These are phyloP conservation scores for Montipora foliosa DNA, from an alignment of 64 coral and sea anemone genomes.

Conservation along the genomic window DNA sequence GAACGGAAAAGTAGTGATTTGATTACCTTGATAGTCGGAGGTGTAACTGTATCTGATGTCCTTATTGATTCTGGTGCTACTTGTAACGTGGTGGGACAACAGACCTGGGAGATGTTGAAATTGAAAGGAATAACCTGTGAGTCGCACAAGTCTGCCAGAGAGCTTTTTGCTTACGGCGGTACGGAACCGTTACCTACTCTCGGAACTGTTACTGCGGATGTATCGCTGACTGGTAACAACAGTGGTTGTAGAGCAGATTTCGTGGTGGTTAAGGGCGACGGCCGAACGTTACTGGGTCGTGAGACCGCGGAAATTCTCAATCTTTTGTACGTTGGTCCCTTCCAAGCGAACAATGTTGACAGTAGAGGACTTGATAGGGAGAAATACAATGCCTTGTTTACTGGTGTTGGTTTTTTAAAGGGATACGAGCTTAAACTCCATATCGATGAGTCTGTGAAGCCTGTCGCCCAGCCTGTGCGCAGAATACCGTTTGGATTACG, in stretches of 20 bases:
- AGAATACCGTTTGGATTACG: too few species aligned
- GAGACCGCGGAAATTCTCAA: not conserved
- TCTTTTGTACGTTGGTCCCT: not conserved
- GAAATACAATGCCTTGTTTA: conserved; percentile 50
- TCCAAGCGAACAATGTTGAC: not conserved
- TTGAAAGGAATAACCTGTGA: conserved; percentile 3
- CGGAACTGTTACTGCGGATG: not conserved
- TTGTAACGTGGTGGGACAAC: not conserved
- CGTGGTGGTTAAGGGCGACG: not conserved
- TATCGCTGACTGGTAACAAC: not conserved
- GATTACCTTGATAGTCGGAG: not conserved
- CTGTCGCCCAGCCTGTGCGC: too few species aligned
- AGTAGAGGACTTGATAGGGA: not conserved
- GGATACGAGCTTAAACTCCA: conserved; percentile 58
- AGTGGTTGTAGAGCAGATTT: not conserved
- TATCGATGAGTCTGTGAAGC: too few species aligned
- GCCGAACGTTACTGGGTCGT: not conserved
- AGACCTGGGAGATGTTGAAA: not conserved
- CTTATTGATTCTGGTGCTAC: conserved; percentile 6
- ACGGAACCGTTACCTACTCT: conserved; percentile 5
- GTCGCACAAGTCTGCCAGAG: not conserved
- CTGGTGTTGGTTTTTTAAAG: conserved; percentile 62
- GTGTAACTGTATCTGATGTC: not conserved
- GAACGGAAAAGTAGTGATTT: not conserved
- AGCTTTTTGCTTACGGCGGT: too few species aligned